Conservation (phyloP, 2,888 invertebrate species). For the Automeris io region DNA sequence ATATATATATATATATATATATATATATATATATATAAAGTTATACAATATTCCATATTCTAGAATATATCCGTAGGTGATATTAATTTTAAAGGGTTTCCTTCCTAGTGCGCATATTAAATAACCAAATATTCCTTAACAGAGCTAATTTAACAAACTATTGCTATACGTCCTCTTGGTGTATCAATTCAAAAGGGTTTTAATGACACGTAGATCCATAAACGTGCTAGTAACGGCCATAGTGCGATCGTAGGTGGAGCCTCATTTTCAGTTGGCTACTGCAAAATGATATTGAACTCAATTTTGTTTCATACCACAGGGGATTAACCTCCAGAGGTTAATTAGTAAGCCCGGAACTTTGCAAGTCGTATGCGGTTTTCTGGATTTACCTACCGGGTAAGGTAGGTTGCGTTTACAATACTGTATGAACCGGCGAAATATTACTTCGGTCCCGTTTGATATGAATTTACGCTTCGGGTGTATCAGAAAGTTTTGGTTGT, state of each 20-base stretch:
- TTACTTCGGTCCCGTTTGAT: constrained; percentile 9
- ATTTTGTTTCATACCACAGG: constrained; percentile 50
- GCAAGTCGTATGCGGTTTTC: constrained; percentile 55
- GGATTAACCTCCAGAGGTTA: constrained; percentile 41
- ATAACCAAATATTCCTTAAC: background rate
- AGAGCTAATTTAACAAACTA: constrained; percentile 1
- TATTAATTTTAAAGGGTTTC: too few relatives aligned
- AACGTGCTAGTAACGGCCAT: constrained; percentile 2
- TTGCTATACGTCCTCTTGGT: background rate
- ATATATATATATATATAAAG: too few relatives aligned
- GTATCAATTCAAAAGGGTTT: constrained; percentile 1
- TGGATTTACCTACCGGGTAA: constrained; percentile 41
- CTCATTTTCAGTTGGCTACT: constrained; percentile 36
- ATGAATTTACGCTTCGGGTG: constrained; percentile 7
- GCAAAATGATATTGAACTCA: constrained; percentile 57
- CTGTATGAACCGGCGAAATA: background rate
- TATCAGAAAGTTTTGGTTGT: too few relatives aligned
- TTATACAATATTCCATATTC: too few relatives aligned
- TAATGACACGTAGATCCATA: constrained; percentile 1
- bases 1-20: too few relatives aligned
- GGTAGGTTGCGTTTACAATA: constrained; percentile 8
- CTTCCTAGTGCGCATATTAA: too few relatives aligned
- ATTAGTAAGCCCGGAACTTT: constrained; percentile 52
- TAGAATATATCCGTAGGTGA: too few relatives aligned
- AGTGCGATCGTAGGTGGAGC: constrained; percentile 28